phyloP scores from a whole-genome alignment of 2,888 invertebrate species.

The Seira ritae region DNA sequence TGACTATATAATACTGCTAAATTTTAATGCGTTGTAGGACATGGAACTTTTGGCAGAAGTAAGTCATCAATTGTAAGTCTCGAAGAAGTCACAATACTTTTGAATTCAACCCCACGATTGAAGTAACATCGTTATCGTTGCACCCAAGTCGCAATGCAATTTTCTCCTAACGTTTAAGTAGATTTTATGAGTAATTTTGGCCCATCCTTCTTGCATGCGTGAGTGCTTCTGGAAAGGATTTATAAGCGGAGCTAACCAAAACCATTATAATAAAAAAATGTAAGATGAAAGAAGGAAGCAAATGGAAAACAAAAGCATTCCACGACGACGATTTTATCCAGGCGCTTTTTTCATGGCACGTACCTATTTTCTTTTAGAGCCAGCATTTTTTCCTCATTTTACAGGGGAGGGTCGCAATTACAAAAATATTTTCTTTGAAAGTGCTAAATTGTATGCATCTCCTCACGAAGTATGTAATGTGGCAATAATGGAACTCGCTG shows the following conservation, averaged over 20 bases:
- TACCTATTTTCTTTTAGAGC: not conserved
- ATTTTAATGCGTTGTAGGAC: too few relatives aligned
- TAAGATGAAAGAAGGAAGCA: not conserved
- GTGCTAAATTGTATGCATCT: conserved; percentile 24
- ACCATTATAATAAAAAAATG: not conserved
- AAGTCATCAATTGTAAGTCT: not conserved
- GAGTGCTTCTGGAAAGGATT: not conserved
- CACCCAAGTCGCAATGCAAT: not conserved
- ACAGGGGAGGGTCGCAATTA: not conserved
- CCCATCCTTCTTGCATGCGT: not conserved
- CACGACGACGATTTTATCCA: not conserved
- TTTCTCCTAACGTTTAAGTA: not conserved
- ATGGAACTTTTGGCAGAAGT: too few relatives aligned
- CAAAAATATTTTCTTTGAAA: conserved; percentile 6
- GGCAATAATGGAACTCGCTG: conserved; percentile 33
- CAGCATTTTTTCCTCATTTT: not conserved
- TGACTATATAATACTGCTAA: too few relatives aligned
- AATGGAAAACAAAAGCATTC: conserved; percentile 2
- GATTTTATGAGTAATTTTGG: not conserved
- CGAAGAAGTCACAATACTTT: not conserved
- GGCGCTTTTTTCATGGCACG: not conserved
- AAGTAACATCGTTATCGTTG: not conserved
- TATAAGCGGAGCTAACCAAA: not conserved
- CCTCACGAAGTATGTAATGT: conserved; percentile 8
- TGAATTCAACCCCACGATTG: not conserved